Base-by-base conservation (phyloP, 2,113 vertebrate genomes). In the Neopipo cinnamomea region DNA sequence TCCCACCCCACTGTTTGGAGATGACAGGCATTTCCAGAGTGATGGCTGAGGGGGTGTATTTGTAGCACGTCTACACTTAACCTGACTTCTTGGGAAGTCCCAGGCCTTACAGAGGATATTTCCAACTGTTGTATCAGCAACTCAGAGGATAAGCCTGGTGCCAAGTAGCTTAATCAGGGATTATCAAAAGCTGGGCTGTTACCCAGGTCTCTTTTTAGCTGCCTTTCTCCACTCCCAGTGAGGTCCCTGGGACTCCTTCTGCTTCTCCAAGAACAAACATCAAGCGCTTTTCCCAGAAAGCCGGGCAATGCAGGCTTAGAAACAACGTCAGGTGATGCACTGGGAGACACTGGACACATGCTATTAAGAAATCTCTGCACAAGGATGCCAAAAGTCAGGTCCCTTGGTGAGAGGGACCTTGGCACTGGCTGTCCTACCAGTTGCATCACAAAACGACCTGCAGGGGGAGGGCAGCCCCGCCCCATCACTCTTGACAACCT, bases 241-340 rank as follows among this genome's bases (percentile, higher is more conserved):
- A 92, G 86, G 63, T 17, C 46, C 27, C 67, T 79, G 49, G 16
- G 33, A 67, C 5, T 72, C 28, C 39, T 77, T 21, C 50, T 53
- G 9, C 58, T 72, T 71, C 56, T 81, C 52, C 25, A 56, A 79
- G 24, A 70, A 20, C 15, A 73, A 61, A 65, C 8, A 58, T 14
- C 7, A 17, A 75, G 31, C 1, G 0, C 19, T 35, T 39, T 75
- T 80, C 39, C 35, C 37, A 73, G 33, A 66, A 58, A 7, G 5
- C 8, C 0, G 0, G 33, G 33, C 0, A 0, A 63, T 20, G 25
- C 5, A 35, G 33, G 24, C n/a, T 49, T 77, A 50, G 14, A 50
- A 70, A 39, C 0, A 2, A 46, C 5, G 14, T 27, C 42, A 44
- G 14, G 8, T 14, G 22, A 73, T 31, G 25, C 18, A 70, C 24